phyloP scores from a whole-genome alignment of 2,888 invertebrate species.

The Oscheius myriophilus region DNA sequence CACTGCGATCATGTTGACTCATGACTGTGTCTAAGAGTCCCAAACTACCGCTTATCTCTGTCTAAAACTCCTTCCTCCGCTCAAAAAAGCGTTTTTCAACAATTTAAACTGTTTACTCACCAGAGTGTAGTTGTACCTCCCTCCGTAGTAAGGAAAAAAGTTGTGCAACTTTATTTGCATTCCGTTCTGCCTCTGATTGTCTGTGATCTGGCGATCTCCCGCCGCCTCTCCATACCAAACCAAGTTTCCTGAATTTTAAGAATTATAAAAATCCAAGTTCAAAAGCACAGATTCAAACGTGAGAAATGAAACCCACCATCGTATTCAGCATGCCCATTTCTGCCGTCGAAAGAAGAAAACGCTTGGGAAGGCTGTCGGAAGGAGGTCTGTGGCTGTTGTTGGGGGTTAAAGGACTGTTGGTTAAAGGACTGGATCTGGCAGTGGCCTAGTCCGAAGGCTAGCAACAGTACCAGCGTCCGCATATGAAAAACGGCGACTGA shows the following conservation, averaged over 20 bases:
- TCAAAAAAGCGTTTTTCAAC: not conserved
- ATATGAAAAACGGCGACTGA: constrained; percentile 24
- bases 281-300: not conserved
- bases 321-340: constrained; percentile 10
- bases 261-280: not conserved
- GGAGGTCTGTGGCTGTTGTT: constrained; percentile 8
- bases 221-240: constrained; percentile 32
- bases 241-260: constrained; percentile 29
- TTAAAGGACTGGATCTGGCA: constrained; percentile 7
- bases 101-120: constrained; percentile 32
- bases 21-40: not conserved
- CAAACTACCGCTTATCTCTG: not conserved
- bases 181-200: constrained; percentile 30
- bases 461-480: constrained; percentile 26
- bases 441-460: constrained; percentile 3
- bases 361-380: not conserved
- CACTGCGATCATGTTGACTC: too few relatives aligned
- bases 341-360: not conserved
- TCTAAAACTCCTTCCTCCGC: not conserved
- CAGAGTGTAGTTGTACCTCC: constrained; percentile 64
- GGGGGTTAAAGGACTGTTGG: not conserved
- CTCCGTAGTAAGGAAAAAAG: constrained; percentile 66
- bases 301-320: constrained; percentile 4
- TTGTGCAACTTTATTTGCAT: constrained; percentile 45
- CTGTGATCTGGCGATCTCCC: constrained; percentile 31